Conservation (phyloP, 2,888 invertebrate genomes). For the Rhorus exstirpatorius region DNA sequence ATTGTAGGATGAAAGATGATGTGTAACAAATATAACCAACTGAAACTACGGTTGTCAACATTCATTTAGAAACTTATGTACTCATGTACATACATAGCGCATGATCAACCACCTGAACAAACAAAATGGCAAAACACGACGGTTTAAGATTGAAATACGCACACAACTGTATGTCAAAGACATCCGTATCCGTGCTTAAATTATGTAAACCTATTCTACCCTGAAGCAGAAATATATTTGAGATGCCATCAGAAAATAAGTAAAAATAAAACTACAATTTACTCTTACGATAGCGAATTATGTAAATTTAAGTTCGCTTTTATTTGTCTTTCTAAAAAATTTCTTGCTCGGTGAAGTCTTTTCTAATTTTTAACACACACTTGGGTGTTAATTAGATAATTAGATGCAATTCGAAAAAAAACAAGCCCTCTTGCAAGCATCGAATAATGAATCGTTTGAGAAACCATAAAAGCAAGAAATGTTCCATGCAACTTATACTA, state of each 20-base stretch:
- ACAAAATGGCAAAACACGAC: too few relatives aligned
- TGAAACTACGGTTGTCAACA: too few relatives aligned
- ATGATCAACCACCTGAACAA: too few relatives aligned
- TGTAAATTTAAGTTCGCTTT: neutral
- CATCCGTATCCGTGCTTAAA: neutral
- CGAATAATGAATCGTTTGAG: neutral
- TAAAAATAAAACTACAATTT: neutral
- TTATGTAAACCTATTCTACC: neutral
- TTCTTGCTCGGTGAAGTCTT: neutral
- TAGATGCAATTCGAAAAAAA: neutral
- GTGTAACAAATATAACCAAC: too few relatives aligned
- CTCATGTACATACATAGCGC: too few relatives aligned
- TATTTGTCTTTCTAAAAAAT: neutral
- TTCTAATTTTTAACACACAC: neutral
- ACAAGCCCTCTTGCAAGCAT: neutral
- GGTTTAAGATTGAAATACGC: too few relatives aligned
- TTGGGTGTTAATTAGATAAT: neutral
- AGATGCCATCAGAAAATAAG: neutral
- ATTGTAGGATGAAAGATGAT: too few relatives aligned
- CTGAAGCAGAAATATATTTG: neutral
- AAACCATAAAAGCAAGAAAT: neutral
- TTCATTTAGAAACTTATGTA: too few relatives aligned
- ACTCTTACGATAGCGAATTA: neutral
- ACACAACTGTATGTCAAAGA: too few relatives aligned
- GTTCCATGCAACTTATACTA: neutral